Evolutionary conservation across 2,797 vertebrate species (phyloP), one percentile per base, ranked within the genome.

Genomic region (Perdix hodgsoniae): DNA sequence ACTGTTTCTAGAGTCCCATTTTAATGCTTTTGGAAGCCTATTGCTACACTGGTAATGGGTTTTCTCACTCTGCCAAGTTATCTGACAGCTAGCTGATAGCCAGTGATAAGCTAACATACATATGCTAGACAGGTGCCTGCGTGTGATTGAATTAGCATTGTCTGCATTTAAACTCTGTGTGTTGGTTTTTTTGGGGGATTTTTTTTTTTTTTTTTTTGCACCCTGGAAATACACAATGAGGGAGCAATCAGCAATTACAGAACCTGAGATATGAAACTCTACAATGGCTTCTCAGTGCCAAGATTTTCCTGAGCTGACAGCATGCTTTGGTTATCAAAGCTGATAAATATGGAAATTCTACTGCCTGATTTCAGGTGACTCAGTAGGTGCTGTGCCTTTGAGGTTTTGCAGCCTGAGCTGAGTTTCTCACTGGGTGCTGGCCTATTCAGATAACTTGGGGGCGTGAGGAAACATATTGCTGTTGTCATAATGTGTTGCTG

Each of bases 51-150:
- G 50, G 13, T 81, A 91, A 93, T 87, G 90, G 84, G 72, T 94
- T 95, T 95, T 95, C 78, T 93, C 82, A 73, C 59, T 87, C 77
- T 89, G 65, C 37, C 57, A 75, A 65, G 82, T 80, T 85, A 69
- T 79, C 63, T 93, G 88, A 84, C 78, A 90, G 63, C 39, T 31
- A 75, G 33, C 29, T 91, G 83, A 71, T 84, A 93, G 44, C 63
- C 75, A 80, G n/a, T 80, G 86, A 80, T 90, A 94, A 86, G 18
- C 35, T 75, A 77, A 47, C 35, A 22, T 21, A 54, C 39, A 63
- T 63, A 72, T 66, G 88, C 69, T 78, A 83, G 83, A 75, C 59
- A 91, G 84, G 47, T 69, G 21, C 35, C 84, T 87, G 29, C 17
- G 14, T 78, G 57, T 50, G 65, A 72, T 56, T 81, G 81, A 93